Conservation (phyloP, 1,140 invertebrate genomes). For the Wasmannia auropunctata region DNA sequence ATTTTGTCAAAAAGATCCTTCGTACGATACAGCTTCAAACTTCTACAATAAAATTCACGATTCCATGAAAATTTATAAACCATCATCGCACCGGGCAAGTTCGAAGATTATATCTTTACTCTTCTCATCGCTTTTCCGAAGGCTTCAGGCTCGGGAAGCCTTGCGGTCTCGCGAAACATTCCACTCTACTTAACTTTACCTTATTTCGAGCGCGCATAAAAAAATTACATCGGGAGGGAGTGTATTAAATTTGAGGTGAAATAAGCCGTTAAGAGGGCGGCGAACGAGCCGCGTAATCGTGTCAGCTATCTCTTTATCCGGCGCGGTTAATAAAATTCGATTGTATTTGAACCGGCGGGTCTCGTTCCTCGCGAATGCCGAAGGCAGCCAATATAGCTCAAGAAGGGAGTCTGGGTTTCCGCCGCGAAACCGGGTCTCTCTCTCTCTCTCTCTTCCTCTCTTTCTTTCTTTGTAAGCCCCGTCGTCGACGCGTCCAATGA, state of each 20-base stretch:
- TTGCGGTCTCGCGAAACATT: background rate
- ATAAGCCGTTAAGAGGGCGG: background rate
- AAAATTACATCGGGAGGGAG: constrained; percentile 14
- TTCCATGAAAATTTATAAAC: constrained; percentile 43
- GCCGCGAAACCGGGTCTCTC: constrained; percentile 3
- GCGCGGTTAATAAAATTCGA: constrained; percentile 22
- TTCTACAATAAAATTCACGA: constrained; percentile 29
- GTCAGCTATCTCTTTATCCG: constrained; percentile 29
- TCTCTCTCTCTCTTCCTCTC: constrained; percentile 11
- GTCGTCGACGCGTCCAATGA: constrained; percentile 39
- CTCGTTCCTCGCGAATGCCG: constrained; percentile 13
- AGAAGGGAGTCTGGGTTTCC: constrained; percentile 10
- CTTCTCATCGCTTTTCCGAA: background rate
- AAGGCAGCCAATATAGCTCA: constrained; percentile 22
- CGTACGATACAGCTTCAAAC: background rate
- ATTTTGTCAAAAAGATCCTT: background rate
- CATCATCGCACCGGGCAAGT: constrained; percentile 1
- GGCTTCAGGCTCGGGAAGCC: background rate
- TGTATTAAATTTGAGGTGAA: constrained; percentile 36
- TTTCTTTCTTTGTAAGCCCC: constrained; percentile 22
- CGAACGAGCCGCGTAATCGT: constrained; percentile 31
- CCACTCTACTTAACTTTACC: background rate
- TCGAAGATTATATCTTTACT: constrained; percentile 24
- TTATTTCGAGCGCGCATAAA: constrained; percentile 19
- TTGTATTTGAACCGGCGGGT: constrained; percentile 34